These are phyloP conservation scores for Gobionotothen gibberifrons DNA, from an alignment of 2,797 vertebrate species.

Conservation along the genomic window DNA sequence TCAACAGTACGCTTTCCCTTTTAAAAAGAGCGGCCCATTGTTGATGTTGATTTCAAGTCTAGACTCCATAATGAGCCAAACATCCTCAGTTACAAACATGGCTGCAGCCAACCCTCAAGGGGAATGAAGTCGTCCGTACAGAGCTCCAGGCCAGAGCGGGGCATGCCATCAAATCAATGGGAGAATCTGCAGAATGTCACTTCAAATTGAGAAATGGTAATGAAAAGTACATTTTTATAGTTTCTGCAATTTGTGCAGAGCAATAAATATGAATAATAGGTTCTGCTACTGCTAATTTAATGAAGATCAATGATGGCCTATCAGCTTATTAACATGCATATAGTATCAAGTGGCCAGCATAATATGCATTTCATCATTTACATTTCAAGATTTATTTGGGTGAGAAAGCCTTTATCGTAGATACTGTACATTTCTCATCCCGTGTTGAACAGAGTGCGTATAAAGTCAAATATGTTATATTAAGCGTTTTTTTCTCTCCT, in stretches of 20 bases:
- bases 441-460: too few relatives aligned
- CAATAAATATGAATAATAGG: background rate
- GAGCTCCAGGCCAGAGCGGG: slow-evolving; percentile 14
- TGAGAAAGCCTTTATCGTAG: too few relatives aligned
- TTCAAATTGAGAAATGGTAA: slow-evolving; percentile 1
- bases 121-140: slow-evolving; percentile 35
- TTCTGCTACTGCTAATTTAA: background rate
- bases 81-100: background rate
- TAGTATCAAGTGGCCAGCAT: background rate
- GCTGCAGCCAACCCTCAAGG: slow-evolving; percentile 20
- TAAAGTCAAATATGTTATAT: too few relatives aligned
- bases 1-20: background rate
- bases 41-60: slow-evolving; percentile 24
- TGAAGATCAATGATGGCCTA: background rate
- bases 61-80: slow-evolving; percentile 50
- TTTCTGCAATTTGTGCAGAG: background rate
- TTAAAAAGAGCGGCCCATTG: slow-evolving; percentile 8
- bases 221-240: slow-evolving; percentile 3
- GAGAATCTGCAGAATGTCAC: slow-evolving; percentile 21
- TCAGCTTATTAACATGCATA: background rate
- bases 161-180: slow-evolving; percentile 30
- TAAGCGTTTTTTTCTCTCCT: background rate
- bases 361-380: background rate
- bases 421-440: too few relatives aligned
- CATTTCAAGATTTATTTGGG: background rate